A percentile compares a stretch with the other conserved stretches of the same genome.
Evolutionary conservation across 2,113 vertebrate species (phyloP).

Genomic region (Psophia crepitans): DNA sequence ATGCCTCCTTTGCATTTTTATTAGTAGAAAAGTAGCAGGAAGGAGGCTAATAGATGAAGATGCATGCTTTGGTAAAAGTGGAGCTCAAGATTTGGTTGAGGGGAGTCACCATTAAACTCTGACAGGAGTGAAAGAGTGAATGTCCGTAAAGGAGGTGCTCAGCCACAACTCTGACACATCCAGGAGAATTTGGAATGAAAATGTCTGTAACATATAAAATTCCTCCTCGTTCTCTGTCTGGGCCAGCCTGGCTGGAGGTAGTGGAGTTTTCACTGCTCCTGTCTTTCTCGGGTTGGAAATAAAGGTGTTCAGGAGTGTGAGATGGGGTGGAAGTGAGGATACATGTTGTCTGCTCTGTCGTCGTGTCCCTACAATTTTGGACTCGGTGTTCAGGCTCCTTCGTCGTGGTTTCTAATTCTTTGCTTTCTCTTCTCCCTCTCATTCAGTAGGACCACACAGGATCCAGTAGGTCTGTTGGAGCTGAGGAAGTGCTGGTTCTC

Average conservation of each 20-base stretch:
- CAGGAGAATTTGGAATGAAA: not conserved
- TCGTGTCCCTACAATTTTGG: not conserved
- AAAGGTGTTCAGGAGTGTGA: not conserved
- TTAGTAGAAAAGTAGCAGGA: not conserved
- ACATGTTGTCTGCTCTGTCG: not conserved
- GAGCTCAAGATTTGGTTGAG: not conserved
- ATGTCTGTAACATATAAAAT: not conserved
- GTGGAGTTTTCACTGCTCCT: not conserved
- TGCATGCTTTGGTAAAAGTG: not conserved
- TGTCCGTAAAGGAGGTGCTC: accelerated
- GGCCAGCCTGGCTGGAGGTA: not conserved
- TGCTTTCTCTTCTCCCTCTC: not conserved
- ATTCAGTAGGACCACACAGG: not conserved
- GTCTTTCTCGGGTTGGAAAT: not conserved
- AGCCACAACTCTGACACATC: not conserved
- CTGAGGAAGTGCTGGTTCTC: not conserved
- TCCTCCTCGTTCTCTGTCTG: not conserved
- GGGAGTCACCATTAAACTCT: not conserved
- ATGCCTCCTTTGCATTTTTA: not conserved
- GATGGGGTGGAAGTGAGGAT: not conserved
- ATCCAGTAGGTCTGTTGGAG: not conserved
- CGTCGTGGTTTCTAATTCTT: not conserved
- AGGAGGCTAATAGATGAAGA: not conserved
- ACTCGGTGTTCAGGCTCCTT: not conserved
- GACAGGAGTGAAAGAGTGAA: not conserved